Evolutionary conservation across 2,113 vertebrate genomes (phyloP).

Genomic region (Shinisaurus crocodilurus): DNA sequence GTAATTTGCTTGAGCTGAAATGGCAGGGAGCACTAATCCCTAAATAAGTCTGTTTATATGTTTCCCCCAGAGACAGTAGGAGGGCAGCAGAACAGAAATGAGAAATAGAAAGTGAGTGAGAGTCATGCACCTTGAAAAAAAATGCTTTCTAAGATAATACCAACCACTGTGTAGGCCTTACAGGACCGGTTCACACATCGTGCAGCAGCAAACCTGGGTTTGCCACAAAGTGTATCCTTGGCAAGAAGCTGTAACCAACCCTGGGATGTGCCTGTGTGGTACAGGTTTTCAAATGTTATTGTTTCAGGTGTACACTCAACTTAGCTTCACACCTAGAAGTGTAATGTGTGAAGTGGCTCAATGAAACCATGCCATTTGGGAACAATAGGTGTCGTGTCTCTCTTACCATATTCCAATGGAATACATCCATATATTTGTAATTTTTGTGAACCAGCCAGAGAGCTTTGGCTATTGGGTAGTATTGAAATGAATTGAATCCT

Average conservation of each 20-base stretch:
- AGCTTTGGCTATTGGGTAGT: no score
- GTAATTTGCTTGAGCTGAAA: slow-evolving; percentile 22
- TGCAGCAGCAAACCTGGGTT: background rate
- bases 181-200: background rate
- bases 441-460: no score
- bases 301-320: background rate
- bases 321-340: background rate
- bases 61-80: background rate
- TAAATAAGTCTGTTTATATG: slow-evolving; percentile 13
- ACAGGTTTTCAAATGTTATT: background rate
- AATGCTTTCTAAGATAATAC: background rate
- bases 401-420: background rate
- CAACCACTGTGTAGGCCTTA: accelerated
- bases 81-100: background rate
- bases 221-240: background rate
- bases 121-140: accelerated
- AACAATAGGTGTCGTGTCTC: background rate
- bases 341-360: background rate
- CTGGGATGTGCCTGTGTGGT: background rate
- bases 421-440: background rate
- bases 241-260: background rate
- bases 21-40: slow-evolving; percentile 15
- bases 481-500: background rate
- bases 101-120: background rate
- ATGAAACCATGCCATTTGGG: background rate